These are phyloP conservation scores for Lordiphosa stackelbergi DNA, from an alignment of 1,140 invertebrate genomes.

Conservation along the genomic window DNA sequence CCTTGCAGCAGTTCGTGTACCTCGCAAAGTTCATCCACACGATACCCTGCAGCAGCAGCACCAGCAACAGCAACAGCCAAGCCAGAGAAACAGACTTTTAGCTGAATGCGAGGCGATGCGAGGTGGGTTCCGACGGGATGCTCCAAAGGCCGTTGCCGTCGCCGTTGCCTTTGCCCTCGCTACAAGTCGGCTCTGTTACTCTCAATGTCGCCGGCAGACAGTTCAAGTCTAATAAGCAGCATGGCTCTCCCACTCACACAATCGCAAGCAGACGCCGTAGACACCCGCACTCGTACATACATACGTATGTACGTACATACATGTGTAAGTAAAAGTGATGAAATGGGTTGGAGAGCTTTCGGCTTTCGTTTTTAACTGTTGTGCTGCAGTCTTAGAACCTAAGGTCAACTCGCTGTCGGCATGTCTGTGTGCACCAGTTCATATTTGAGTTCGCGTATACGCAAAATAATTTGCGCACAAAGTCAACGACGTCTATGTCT, in stretches of 20 bases:
- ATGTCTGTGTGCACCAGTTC: background rate
- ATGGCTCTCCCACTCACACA: constrained; percentile 34
- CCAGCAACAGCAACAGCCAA: constrained; percentile 24
- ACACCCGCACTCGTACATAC: constrained; percentile 39
- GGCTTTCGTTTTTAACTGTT: constrained; percentile 54
- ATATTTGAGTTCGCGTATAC: constrained; percentile 9
- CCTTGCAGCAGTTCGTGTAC: constrained; percentile 72
- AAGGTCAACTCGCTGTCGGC: constrained; percentile 33
- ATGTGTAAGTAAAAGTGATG: constrained; percentile 43
- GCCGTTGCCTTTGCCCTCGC: constrained; percentile 61
- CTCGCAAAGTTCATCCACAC: constrained; percentile 69
- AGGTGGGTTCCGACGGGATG: constrained; percentile 38
- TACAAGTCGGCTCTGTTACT: constrained; percentile 42
- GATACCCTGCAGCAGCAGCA: constrained; percentile 56
- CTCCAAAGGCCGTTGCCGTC: constrained; percentile 63
- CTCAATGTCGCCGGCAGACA: constrained; percentile 55
- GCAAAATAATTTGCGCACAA: constrained; percentile 33
- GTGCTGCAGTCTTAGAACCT: constrained; percentile 39
- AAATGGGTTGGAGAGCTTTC: constrained; percentile 34
- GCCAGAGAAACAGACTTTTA: constrained; percentile 50
- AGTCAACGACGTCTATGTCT: constrained; percentile 38
- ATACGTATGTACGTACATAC: constrained; percentile 16
- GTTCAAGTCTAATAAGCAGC: constrained; percentile 50
- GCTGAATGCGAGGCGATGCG: constrained; percentile 35
- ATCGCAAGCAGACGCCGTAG: constrained; percentile 26